These are phyloP conservation scores for Pelobates cultripes DNA, from an alignment of 2,797 vertebrate species.

Conservation along the genomic window DNA sequence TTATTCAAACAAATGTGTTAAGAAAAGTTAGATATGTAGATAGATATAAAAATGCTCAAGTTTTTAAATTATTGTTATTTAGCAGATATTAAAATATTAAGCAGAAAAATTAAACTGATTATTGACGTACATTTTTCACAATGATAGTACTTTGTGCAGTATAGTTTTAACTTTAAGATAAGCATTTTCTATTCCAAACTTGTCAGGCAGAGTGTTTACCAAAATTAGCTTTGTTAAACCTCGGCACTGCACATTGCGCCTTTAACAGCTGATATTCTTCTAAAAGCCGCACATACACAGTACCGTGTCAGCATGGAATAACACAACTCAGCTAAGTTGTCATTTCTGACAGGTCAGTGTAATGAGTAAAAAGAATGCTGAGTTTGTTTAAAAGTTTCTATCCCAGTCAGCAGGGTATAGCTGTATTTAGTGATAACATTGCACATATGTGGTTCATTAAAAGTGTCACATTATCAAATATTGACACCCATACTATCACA, in stretches of 20 bases:
- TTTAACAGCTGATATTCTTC: conserved; percentile 76
- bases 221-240: conserved; percentile 70
- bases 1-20: no score
- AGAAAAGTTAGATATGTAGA: no score
- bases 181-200: conserved; percentile 5
- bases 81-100: no score
- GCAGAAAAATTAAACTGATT: no score
- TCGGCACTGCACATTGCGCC: conserved; percentile 56
- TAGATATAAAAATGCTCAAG: no score
- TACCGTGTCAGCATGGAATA: conserved; percentile 76
- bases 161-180: not conserved
- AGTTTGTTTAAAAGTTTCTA: conserved; percentile 69
- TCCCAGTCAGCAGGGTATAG: conserved; percentile 70
- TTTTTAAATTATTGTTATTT: no score
- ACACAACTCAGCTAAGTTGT: conserved; percentile 72
- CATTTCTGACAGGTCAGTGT: conserved; percentile 77
- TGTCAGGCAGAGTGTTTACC: conserved; percentile 64
- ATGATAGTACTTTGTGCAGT: not conserved
- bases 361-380: conserved; percentile 74
- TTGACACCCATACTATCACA: conserved; percentile 62
- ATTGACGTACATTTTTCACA: no score
- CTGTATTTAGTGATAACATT: conserved; percentile 71
- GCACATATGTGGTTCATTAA: conserved; percentile 67
- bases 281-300: conserved; percentile 64
- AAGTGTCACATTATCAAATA: conserved; percentile 66